Evolutionary conservation across 2,797 vertebrate species (phyloP).

Genomic region (Eulemur mongoz): DNA sequence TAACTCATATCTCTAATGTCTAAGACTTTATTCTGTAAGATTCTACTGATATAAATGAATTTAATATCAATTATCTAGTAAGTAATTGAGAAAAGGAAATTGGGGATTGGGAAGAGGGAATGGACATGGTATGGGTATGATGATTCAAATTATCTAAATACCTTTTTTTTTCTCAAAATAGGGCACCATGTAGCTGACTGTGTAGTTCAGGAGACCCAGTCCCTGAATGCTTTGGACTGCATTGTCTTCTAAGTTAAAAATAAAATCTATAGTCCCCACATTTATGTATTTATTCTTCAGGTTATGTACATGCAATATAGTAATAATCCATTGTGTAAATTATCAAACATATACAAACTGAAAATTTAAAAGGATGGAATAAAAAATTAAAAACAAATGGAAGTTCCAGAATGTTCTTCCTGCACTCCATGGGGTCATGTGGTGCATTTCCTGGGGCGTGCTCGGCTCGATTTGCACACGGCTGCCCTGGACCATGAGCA

Average conservation of each 20-base stretch:
- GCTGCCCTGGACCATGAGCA: accelerated
- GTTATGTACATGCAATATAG: background rate
- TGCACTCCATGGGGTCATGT: accelerated
- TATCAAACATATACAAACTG: background rate
- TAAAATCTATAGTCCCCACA: background rate
- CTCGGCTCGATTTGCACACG: accelerated
- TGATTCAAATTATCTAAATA: background rate
- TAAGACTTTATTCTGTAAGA: background rate
- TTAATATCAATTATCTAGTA: background rate
- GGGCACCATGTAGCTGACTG: background rate
- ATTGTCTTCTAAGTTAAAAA: background rate
- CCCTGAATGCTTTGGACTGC: background rate
- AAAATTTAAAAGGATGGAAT: background rate
- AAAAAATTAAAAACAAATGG: background rate
- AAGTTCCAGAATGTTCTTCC: background rate
- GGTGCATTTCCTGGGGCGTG: accelerated
- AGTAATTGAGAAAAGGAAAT: background rate
- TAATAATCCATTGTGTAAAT: background rate
- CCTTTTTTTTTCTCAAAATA: background rate
- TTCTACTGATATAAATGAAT: background rate
- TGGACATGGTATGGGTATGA: background rate
- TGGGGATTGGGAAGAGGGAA: background rate
- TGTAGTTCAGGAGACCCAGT: background rate
- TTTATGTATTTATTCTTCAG: background rate
- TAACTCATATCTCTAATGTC: too few species aligned